A percentile compares a stretch with the other conserved stretches of the same genome.
Evolutionary conservation across 2,797 vertebrate genomes (phyloP).

Genomic region (Sebastes oblongus): DNA sequence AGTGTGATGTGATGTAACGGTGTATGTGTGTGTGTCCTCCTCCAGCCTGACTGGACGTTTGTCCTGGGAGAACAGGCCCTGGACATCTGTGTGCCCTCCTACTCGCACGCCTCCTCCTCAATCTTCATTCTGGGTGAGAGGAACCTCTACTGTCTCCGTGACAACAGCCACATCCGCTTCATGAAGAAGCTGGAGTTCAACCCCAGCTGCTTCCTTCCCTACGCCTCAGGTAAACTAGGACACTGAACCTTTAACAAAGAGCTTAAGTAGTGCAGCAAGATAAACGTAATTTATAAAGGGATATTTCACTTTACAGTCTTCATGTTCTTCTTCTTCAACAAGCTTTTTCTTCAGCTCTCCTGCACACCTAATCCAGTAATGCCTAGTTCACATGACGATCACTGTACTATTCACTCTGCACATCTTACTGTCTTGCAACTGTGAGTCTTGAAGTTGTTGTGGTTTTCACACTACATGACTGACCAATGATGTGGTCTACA

Average conservation of each 20-base stretch:
- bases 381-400: too few relatives aligned
- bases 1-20: neutral
- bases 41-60: slow-evolving; percentile 93
- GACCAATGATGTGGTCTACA: too few relatives aligned
- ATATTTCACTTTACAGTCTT: neutral
- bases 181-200: slow-evolving; percentile 98
- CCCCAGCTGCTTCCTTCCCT: slow-evolving; percentile 95
- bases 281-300: neutral
- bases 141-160: slow-evolving; percentile 94
- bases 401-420: too few relatives aligned
- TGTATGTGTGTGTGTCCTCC: neutral
- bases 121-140: slow-evolving; percentile 94
- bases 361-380: too few relatives aligned
- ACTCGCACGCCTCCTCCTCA: slow-evolving; percentile 84
- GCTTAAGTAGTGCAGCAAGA: neutral
- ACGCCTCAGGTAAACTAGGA: slow-evolving; percentile 86
- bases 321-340: neutral
- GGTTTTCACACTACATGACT: too few relatives aligned
- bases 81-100: slow-evolving; percentile 87
- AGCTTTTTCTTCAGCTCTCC: neutral
- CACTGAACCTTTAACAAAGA: fast-evolving
- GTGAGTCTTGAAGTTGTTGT: too few relatives aligned
- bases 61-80: slow-evolving; percentile 93
- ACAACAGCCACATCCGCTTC: slow-evolving; percentile 95
- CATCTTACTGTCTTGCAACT: too few relatives aligned